Conservation (phyloP, 2,797 vertebrate species). For the Percopsis omiscomaycus region DNA sequence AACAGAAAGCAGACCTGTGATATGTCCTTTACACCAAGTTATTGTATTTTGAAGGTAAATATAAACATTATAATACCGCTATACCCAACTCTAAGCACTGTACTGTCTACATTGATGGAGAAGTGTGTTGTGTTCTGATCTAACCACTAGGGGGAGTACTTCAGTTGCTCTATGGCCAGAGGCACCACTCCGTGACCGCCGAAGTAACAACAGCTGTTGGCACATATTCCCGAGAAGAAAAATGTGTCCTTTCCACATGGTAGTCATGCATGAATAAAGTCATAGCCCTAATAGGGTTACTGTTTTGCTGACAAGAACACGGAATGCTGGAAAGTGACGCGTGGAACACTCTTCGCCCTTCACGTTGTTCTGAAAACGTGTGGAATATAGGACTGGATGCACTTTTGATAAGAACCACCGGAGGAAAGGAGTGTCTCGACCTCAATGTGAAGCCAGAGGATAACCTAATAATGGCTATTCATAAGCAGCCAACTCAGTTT, state of each 20-base stretch:
- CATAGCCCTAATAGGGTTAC: slow-evolving; percentile 37
- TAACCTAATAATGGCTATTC: not conserved
- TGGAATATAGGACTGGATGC: not conserved
- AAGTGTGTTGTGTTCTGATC: slow-evolving; percentile 13
- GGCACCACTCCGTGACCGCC: slow-evolving; percentile 17
- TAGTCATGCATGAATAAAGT: slow-evolving; percentile 39
- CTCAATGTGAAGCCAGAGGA: not conserved
- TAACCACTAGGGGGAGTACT: slow-evolving; percentile 62
- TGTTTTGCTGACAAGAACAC: slow-evolving; percentile 38
- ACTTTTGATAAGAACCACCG: not conserved
- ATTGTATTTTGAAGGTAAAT: too few species aligned
- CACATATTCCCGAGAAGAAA: slow-evolving; percentile 21
- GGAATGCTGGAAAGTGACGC: slow-evolving; percentile 9
- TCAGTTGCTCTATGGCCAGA: slow-evolving; percentile 20
- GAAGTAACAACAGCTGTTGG: slow-evolving; percentile 28
- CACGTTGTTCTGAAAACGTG: too few species aligned
- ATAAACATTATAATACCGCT: not conserved
- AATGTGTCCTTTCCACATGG: slow-evolving; percentile 18
- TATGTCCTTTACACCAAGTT: too few species aligned
- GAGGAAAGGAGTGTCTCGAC: too few species aligned
- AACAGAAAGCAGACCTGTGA: too few species aligned
- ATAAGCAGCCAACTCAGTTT: too few species aligned
- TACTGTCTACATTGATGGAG: slow-evolving; percentile 9
- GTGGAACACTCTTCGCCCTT: not conserved
- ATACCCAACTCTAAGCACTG: slow-evolving; percentile 31